Percentiles rank a stretch among this genome's conserved stretches.
Evolutionary conservation across 2,113 vertebrate genomes (phyloP).

Genomic region (Tragelaphus strepsiceros): DNA sequence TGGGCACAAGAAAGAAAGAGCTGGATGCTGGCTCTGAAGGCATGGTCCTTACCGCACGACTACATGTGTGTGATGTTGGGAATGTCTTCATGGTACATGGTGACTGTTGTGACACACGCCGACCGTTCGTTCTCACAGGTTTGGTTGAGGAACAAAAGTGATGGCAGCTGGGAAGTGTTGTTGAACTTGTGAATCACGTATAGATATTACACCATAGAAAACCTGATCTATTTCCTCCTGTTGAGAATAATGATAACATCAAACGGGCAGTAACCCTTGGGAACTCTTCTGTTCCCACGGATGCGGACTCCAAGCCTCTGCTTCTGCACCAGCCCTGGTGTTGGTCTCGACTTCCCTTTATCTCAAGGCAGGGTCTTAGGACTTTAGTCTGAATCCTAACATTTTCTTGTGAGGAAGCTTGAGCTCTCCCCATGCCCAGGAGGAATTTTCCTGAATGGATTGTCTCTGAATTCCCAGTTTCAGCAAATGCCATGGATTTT

Average conservation of each 20-base stretch:
- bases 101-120: fast-evolving
- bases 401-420: background rate
- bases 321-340: too few species aligned
- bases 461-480: background rate
- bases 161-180: background rate
- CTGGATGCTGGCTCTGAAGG: background rate
- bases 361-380: background rate
- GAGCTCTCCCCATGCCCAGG: background rate
- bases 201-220: background rate
- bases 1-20: background rate
- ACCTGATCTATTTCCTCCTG: background rate
- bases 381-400: background rate
- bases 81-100: background rate
- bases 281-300: background rate
- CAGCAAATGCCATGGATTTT: background rate
- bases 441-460: background rate
- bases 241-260: background rate
- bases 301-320: background rate
- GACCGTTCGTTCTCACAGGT: background rate
- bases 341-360: background rate
- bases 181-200: background rate
- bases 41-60: fast-evolving
- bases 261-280: background rate
- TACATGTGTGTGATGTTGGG: fast-evolving
- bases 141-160: background rate